phyloP scores from a whole-genome alignment of 1,140 invertebrate genomes.

The Bombus confusus region DNA sequence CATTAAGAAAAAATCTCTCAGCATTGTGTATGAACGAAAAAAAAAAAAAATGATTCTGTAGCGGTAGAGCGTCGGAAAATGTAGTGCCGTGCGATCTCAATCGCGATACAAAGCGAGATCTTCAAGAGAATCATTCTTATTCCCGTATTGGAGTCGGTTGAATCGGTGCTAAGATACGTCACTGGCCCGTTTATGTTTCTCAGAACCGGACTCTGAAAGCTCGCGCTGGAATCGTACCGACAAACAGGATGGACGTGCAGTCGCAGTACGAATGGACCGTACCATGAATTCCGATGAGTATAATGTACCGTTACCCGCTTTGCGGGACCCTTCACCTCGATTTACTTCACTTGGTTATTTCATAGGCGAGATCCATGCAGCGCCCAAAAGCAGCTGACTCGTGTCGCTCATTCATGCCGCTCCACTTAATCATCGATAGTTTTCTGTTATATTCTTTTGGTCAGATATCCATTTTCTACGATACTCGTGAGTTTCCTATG shows the following conservation, averaged over 20 bases:
- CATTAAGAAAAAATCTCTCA: neutral
- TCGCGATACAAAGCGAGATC: neutral
- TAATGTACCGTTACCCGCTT: constrained; percentile 79
- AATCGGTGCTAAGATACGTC: neutral
- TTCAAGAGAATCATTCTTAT: constrained; percentile 28
- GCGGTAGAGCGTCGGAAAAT: neutral
- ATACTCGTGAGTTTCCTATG: neutral
- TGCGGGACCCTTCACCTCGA: constrained; percentile 75
- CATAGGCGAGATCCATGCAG: constrained; percentile 40
- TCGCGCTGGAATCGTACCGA: constrained; percentile 45
- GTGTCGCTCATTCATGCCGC: neutral
- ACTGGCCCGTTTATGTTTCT: constrained; percentile 58
- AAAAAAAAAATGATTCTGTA: neutral
- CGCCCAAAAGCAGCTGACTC: constrained; percentile 44
- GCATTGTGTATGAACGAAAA: neutral
- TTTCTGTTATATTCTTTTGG: neutral
- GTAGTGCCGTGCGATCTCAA: constrained; percentile 24
- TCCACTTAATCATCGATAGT: constrained; percentile 6
- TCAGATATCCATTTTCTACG: neutral
- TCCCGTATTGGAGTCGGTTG: neutral
- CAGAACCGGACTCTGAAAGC: constrained; percentile 65
- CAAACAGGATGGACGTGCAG: constrained; percentile 63
- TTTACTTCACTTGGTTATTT: constrained; percentile 59
- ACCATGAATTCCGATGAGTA: constrained; percentile 78
- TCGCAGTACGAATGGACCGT: constrained; percentile 75